Evolutionary conservation across 1,140 invertebrate species (phyloP), one percentile per base, ranked within the genome.

Genomic region (Lepidurus packardi): DNA sequence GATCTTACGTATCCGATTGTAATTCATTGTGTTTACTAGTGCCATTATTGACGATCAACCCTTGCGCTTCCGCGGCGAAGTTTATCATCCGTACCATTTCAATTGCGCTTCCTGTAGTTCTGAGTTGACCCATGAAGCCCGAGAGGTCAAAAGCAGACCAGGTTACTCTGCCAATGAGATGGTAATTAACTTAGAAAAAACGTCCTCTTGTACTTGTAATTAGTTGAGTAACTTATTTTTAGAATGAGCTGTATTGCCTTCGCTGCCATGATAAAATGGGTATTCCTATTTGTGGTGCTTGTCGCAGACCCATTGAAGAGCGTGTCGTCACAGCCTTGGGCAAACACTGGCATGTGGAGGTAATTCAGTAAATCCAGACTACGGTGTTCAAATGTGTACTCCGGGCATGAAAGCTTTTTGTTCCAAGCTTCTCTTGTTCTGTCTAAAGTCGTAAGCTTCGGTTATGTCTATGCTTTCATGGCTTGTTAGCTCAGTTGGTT

Each of bases 241-340:
- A 92, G 90, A 96, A 95, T 84, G 97, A 99, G 83, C 86, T 99
- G 8, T 99, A 98, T 85, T 99, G 98, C 84, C 88, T 99, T 42
- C 90, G 97, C 79, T 99, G 98, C 83, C 97, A 99, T 85, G 98
- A 99, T 84, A 99, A 99, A 87, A 99, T 99, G 97, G 98, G 98
- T 25, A 93, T 95, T 74, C 93, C 93, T 24, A 99, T 99, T 81
- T 99, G 97, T 86, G 97, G 97, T 44, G 97, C 97, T 75, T 99
- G 97, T 85, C 91, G 97, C 41, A 90, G 96, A 24, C 96, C 96
- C 1, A 97, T 98, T 80, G 96, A 98, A 85, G 97, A 98, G 85
- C 88, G 97, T 74, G 95, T 98, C 16, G 95, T 98, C 7, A 98
- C 96, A 34, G 97, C 97, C 21, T 85, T 98, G n/a, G 96, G 97